phyloP scores from a whole-genome alignment of 1,140 invertebrate species.

The Zaprionus tsacasi region DNA sequence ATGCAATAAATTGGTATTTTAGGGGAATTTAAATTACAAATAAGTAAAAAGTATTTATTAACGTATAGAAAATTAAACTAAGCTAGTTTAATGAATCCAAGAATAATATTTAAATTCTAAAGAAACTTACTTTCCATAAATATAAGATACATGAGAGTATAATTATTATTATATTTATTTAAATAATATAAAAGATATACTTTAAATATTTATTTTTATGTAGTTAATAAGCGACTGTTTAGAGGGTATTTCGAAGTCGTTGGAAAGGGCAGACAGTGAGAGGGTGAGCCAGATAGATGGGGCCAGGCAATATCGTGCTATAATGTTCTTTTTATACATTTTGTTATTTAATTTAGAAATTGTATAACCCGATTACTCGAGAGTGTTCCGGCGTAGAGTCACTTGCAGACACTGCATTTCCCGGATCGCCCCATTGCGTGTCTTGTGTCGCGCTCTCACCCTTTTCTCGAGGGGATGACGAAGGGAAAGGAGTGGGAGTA shows the following conservation, averaged over 20 bases:
- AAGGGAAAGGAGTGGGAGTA: neutral
- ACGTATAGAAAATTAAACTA: too few relatives aligned
- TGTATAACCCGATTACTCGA: conserved; percentile 61
- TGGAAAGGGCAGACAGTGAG: neutral
- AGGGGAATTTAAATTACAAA: too few relatives aligned
- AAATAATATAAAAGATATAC: too few relatives aligned
- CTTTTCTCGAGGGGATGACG: neutral
- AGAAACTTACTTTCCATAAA: too few relatives aligned
- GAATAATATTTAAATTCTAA: too few relatives aligned
- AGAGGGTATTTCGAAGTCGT: neutral
- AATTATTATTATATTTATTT: too few relatives aligned
- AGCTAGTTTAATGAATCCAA: too few relatives aligned
- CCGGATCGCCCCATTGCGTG: conserved; percentile 37
- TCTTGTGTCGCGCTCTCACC: neutral
- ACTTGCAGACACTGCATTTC: neutral
- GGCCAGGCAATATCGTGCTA: conserved; percentile 18
- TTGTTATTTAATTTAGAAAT: conserved; percentile 72
- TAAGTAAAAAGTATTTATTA: too few relatives aligned
- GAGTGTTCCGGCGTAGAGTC: conserved; percentile 16
- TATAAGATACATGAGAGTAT: too few relatives aligned
- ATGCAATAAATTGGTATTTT: too few relatives aligned
- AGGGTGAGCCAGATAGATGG: neutral
- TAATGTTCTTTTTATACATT: conserved; percentile 28
- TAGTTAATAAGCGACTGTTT: too few relatives aligned
- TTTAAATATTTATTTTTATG: too few relatives aligned